These are phyloP conservation scores for Nineta flava DNA, from an alignment of 2,888 invertebrate species.

Conservation along the genomic window DNA sequence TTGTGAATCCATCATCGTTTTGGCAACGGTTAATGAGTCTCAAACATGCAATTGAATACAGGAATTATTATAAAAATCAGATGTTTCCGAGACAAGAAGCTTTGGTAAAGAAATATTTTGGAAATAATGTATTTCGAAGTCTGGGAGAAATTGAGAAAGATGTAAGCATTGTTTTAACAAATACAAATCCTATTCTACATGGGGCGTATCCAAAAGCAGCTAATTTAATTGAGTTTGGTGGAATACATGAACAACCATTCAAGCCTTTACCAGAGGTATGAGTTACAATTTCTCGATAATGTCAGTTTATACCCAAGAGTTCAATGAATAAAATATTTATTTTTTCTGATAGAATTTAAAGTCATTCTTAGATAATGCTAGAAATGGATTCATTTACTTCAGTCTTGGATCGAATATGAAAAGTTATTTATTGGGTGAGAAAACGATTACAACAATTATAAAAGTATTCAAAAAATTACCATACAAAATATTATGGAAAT, in stretches of 20 bases:
- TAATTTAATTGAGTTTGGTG: conserved; percentile 23
- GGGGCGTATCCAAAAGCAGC: conserved; percentile 24
- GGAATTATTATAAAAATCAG: conserved; percentile 5
- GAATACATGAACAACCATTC: conserved; percentile 22
- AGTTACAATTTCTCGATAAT: too few relatives aligned
- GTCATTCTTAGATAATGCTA: conserved; percentile 17
- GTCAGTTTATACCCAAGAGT: too few relatives aligned
- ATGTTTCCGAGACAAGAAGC: conserved; percentile 9
- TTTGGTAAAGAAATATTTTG: conserved; percentile 9
- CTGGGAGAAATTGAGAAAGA: conserved; percentile 12
- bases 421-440: conserved; percentile 14
- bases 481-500: conserved; percentile 21
- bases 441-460: conserved; percentile 15
- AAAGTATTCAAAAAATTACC: conserved; percentile 18
- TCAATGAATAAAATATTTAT: background rate
- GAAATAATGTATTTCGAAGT: conserved; percentile 2
- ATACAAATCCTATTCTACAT: conserved; percentile 23
- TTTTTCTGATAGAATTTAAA: conserved; percentile 17
- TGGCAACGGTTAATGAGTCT: background rate
- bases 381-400: conserved; percentile 20
- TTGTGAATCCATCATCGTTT: background rate
- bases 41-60: background rate
- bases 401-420: conserved; percentile 22
- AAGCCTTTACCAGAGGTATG: conserved; percentile 25
- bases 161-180: conserved; percentile 24